Evolutionary conservation across 2,888 invertebrate genomes (phyloP).

Genomic region (Rhodophaea formosa): DNA sequence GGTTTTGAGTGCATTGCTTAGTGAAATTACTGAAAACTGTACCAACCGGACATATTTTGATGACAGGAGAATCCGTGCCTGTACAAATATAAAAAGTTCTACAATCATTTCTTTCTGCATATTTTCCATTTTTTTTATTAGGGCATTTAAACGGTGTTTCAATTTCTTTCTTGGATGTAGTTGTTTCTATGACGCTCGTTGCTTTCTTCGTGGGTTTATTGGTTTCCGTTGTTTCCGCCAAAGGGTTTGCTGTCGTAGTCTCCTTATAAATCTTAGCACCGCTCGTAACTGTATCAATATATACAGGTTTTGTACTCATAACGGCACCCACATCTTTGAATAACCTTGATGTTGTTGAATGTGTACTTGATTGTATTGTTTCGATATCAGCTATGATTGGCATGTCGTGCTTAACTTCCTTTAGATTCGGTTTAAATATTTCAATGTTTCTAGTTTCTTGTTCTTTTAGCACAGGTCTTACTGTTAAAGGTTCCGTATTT

Average conservation of each 20-base stretch:
- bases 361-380: not conserved
- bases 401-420: not conserved
- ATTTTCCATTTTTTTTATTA: conserved; percentile 59
- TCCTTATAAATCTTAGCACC: not conserved
- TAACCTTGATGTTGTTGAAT: not conserved
- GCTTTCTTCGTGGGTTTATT: not conserved
- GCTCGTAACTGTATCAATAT: not conserved
- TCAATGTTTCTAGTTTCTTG: not conserved
- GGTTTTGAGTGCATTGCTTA: conserved; percentile 70
- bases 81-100: conserved; percentile 77
- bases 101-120: conserved; percentile 69
- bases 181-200: not conserved
- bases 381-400: conserved; percentile 3
- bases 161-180: not conserved
- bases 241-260: not conserved
- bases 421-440: not conserved
- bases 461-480: not conserved
- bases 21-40: conserved; percentile 69
- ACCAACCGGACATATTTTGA: conserved; percentile 58
- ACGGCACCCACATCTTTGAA: not conserved
- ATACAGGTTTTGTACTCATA: not conserved
- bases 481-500: not conserved
- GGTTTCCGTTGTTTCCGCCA: not conserved
- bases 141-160: conserved; percentile 39
- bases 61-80: conserved; percentile 47